phyloP scores from a whole-genome alignment of 2,797 vertebrate species.

The Phoebastria nigripes region DNA sequence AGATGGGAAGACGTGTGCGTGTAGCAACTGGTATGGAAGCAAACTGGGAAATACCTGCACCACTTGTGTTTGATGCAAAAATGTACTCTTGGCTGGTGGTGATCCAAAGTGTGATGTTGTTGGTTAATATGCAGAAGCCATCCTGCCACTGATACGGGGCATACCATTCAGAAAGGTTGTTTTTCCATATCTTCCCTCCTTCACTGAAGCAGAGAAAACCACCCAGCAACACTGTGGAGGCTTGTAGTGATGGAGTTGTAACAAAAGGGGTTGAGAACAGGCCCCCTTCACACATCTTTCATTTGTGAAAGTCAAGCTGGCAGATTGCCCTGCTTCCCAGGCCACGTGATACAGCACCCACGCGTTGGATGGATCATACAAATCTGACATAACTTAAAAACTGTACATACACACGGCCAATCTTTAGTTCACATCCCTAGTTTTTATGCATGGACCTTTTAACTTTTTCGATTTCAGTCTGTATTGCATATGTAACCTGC shows the following conservation, averaged over 20 bases:
- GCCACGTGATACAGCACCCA: fast-evolving
- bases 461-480: not conserved
- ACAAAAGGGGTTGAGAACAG: not conserved
- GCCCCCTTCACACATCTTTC: not conserved
- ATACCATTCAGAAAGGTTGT: not conserved
- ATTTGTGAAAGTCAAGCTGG: not conserved
- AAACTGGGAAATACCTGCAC: not conserved
- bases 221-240: not conserved
- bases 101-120: not conserved
- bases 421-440: not conserved
- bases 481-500: not conserved
- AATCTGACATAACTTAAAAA: not conserved
- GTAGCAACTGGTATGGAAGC: not conserved
- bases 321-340: not conserved
- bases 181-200: not conserved
- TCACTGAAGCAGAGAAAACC: not conserved
- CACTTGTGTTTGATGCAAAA: not conserved
- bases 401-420: fast-evolving
- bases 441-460: not conserved
- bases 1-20: not conserved
- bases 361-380: not conserved
- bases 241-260: not conserved
- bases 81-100: not conserved
- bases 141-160: not conserved
- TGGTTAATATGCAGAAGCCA: not conserved